Conservation (phyloP, 2,888 invertebrate species). For the Melinaea menophilus region DNA sequence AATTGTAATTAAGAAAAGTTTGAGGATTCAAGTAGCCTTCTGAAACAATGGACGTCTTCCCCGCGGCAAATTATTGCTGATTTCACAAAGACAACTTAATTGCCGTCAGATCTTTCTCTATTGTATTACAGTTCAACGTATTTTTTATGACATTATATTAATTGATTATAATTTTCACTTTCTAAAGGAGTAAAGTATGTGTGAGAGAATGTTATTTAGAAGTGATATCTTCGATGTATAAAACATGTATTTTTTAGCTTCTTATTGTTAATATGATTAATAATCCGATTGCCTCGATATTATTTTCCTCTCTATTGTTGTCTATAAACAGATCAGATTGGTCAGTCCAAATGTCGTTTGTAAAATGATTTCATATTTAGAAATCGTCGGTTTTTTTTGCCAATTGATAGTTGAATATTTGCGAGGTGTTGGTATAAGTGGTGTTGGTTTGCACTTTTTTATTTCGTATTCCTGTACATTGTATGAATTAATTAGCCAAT, state of each 20-base stretch:
- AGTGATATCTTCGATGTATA: too few species aligned
- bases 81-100: constrained; percentile 9
- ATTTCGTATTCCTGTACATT: neutral
- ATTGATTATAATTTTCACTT: too few species aligned
- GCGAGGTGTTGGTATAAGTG: neutral
- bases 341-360: neutral
- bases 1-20: too few species aligned
- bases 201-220: too few species aligned
- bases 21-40: too few species aligned
- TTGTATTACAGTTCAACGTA: too few species aligned
- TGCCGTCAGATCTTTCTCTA: neutral
- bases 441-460: neutral
- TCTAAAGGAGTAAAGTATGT: too few species aligned
- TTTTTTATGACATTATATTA: too few species aligned
- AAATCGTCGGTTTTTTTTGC: neutral
- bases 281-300: neutral
- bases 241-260: too few species aligned
- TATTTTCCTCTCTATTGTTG: neutral
- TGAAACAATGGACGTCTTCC: neutral
- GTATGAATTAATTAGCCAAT: neutral
- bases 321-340: neutral
- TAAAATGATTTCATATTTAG: neutral
- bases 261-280: too few species aligned
- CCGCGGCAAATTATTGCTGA: constrained; percentile 4
- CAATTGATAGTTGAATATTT: neutral